phyloP scores from a whole-genome alignment of 1,140 invertebrate genomes.

The Bombus vancouverensis region DNA sequence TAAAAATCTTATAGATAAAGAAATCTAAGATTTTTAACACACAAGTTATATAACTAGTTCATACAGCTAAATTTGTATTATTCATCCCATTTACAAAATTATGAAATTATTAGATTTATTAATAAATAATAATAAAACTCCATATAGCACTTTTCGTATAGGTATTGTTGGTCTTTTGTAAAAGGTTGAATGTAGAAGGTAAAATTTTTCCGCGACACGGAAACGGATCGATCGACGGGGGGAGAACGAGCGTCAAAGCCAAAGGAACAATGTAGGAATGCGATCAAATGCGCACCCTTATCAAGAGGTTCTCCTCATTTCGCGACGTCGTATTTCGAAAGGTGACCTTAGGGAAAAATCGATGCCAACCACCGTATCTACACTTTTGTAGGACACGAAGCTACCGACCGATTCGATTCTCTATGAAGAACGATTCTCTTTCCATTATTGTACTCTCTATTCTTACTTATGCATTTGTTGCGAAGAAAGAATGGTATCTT shows the following conservation, averaged over 20 bases:
- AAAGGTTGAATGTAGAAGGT: not conserved
- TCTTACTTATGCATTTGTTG: not conserved
- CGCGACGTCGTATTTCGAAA: slow-evolving; percentile 57
- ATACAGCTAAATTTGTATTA: no score
- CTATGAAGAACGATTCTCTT: slow-evolving; percentile 13
- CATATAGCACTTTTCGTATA: not conserved
- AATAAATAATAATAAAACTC: no score
- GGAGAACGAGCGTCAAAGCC: not conserved
- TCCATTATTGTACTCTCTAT: not conserved
- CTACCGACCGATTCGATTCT: slow-evolving; percentile 16
- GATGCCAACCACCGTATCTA: slow-evolving; percentile 47
- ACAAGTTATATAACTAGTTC: no score
- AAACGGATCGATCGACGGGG: not conserved
- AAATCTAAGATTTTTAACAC: no score
- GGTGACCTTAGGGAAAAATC: slow-evolving; percentile 64
- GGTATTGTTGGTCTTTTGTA: not conserved
- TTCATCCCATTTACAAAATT: no score
- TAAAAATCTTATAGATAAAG: no score
- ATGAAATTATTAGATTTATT: no score
- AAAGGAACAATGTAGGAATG: slow-evolving; percentile 17
- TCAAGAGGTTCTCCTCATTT: slow-evolving; percentile 42
- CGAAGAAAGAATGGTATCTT: not conserved
- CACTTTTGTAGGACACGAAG: slow-evolving; percentile 57
- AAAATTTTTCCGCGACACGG: slow-evolving; percentile 22
- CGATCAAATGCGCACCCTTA: slow-evolving; percentile 39